Evolutionary conservation across 2,888 invertebrate species (phyloP), one percentile per base, ranked within the genome.

Genomic region (Leptinotarsa peninsularis): DNA sequence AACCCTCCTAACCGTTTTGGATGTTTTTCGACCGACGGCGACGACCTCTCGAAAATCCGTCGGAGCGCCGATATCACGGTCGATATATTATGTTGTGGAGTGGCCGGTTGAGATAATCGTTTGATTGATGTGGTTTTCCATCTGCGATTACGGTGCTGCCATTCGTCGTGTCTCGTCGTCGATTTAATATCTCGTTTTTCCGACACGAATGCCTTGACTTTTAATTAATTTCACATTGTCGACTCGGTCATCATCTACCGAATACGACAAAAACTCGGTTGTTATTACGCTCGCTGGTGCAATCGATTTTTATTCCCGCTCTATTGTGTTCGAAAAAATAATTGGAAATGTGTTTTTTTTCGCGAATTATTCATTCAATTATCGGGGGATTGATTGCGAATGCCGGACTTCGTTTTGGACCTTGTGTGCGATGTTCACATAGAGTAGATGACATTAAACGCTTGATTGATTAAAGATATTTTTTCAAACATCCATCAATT

Each of bases 101-200:
- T 75, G 75, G 75, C 63, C 66, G 52, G 72, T 72, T 58, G 54
- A 69, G 75, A 75, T 75, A 75, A 75, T 75, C 72, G 70, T 54
- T 69, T 76, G 72, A 73, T 76, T 73, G 73, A 76, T 76, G 76
- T 70, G 66, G 72, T 66, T n/a, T 33, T 33, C 49, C 43, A 54
- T 70, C 21, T 58, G 49, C 50, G 67, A 69, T 69, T 43, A 69
- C 52, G 14, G 27, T 27, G 21, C 60, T 13, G 17, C 69, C 18
- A 49, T n/a, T 56, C 54, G 54, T 43, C 50, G 54, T 21, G 21
- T 23, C 23, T 67, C 54, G 67, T 67, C 54, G 67, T 54, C 43
- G 43, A 43, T 58, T 21, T n/a, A 33, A 56, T 58, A 58, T 49
- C 70, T 58, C 49, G 58, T 18, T 70, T 58, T 70, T 23, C 60